Conservation (phyloP, 2,888 invertebrate species). For the Ennomos erosarius region DNA sequence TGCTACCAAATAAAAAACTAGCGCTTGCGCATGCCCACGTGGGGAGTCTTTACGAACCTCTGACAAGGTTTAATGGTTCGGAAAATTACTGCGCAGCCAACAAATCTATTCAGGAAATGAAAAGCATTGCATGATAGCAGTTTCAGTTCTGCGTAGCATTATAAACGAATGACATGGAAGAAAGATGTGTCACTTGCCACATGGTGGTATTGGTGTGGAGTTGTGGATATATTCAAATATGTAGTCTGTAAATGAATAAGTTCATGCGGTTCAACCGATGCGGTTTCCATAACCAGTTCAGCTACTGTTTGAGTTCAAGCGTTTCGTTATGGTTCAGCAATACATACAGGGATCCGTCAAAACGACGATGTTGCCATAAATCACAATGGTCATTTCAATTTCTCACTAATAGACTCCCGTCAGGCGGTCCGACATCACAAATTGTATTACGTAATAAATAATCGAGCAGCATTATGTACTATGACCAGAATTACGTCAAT, state of each 20-base stretch:
- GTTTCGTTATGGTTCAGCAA: slow-evolving; percentile 54
- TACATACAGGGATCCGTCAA: slow-evolving; percentile 55
- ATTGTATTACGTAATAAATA: slow-evolving; percentile 13
- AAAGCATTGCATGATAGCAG: slow-evolving; percentile 54
- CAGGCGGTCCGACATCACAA: slow-evolving; percentile 33
- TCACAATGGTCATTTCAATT: slow-evolving; percentile 48
- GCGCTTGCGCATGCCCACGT: slow-evolving; percentile 71
- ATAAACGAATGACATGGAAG: slow-evolving; percentile 18
- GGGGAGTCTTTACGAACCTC: slow-evolving; percentile 71
- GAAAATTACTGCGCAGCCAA: slow-evolving; percentile 71
- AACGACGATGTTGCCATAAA: slow-evolving; percentile 52
- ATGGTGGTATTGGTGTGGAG: neutral
- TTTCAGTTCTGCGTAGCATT: slow-evolving; percentile 25
- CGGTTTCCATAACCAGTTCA: slow-evolving; percentile 43
- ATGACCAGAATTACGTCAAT: neutral
- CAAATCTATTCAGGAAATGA: slow-evolving; percentile 55
- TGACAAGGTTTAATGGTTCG: slow-evolving; percentile 74
- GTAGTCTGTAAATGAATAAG: slow-evolving; percentile 48
- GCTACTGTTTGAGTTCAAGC: slow-evolving; percentile 37
- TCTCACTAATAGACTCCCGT: slow-evolving; percentile 55
- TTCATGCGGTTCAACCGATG: slow-evolving; percentile 4
- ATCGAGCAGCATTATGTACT: slow-evolving; percentile 3
- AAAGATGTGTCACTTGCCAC: neutral
- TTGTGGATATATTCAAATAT: slow-evolving; percentile 50
- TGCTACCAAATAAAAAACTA: slow-evolving; percentile 70